These are phyloP conservation scores for Syngnathus rostellatus DNA, from an alignment of 2,797 vertebrate genomes.

Conservation along the genomic window DNA sequence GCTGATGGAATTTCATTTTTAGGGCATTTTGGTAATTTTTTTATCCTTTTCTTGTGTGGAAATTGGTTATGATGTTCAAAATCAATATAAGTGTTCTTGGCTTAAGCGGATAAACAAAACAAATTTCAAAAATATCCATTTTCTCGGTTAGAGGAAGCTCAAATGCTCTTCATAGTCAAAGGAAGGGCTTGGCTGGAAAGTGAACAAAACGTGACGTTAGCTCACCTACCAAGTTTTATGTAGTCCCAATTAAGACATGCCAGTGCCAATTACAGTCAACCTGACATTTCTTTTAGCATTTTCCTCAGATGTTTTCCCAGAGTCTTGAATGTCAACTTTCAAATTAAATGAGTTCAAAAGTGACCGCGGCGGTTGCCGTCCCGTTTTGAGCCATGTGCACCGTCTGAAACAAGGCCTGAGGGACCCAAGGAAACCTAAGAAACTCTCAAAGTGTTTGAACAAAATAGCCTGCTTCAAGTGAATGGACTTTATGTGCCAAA, in stretches of 20 bases:
- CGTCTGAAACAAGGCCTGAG: conserved; percentile 19
- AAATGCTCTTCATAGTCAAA: too few species aligned
- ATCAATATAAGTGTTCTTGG: too few species aligned
- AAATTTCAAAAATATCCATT: too few species aligned
- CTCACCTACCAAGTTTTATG: conserved; percentile 7
- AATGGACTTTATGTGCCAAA: conserved; percentile 40
- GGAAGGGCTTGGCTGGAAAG: not conserved
- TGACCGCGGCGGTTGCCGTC: conserved; percentile 14
- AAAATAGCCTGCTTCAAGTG: conserved; percentile 28
- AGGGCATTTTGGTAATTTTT: too few species aligned
- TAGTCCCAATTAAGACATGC: conserved; percentile 17
- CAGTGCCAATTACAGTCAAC: conserved; percentile 12
- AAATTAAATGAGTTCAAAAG: conserved; percentile 23
- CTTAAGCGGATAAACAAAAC: too few species aligned
- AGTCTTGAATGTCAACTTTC: conserved; percentile 23
- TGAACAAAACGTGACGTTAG: conserved; percentile 8
- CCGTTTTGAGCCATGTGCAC: conserved; percentile 8
- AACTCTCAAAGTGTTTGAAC: conserved; percentile 28
- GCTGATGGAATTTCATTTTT: too few species aligned
- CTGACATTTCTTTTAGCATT: conserved; percentile 18
- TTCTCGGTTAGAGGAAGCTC: too few species aligned
- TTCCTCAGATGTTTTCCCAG: conserved; percentile 6
- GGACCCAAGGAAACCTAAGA: conserved; percentile 15
- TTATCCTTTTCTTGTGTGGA: too few species aligned
- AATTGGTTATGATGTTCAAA: too few species aligned